Evolutionary conservation across 2,888 invertebrate species (phyloP), one percentile per base, ranked within the genome.

Genomic region (Pheosia gnoma): DNA sequence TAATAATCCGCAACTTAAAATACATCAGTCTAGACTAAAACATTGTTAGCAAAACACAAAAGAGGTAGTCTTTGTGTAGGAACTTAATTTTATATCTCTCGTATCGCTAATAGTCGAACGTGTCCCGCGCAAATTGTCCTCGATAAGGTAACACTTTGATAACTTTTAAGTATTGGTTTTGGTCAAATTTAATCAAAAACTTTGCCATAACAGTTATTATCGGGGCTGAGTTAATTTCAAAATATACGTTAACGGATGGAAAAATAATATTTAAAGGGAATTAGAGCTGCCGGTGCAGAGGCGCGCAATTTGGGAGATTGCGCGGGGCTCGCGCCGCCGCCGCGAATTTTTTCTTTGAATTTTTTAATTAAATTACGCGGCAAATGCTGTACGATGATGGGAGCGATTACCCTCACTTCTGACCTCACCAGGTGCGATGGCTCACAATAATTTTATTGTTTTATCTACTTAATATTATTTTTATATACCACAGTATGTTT

Each of bases 281-380:
- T 92, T 92, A 92, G 88, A 65, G 89, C 91, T 90, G 89, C 90
- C 83, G 90, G 66, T 74, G 70, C 78, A 72, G 81, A 79, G 76
- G 79, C 69, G 80, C 78, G 88, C 90, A 93, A 93, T 93, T 91
- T 91, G 84, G 88, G 83, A 86, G 89, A 93, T 93, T 91, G 89
- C 87, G 78, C 78, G 70, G 78, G 45, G 43, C 45, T 36, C 76
- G 81, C 25, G 25, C 79, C 76, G 81, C 79, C 79, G 74, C 79
- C 78, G 82, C 78, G 81, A 83, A 81, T 82, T 71, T 88, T 86
- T 93, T 92, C 93, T 88, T 90, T 90, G 93, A 93, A 92, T 91
- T 93, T 93, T 91, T 91, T 91, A 93, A 93, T 93, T 92, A 90
- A 93, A 93, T 93, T 93, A 93, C 84, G 89, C 86, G 63, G 63